These are phyloP conservation scores for Drosophila prostipennis DNA, from an alignment of 2,888 invertebrate species.

Conservation along the genomic window DNA sequence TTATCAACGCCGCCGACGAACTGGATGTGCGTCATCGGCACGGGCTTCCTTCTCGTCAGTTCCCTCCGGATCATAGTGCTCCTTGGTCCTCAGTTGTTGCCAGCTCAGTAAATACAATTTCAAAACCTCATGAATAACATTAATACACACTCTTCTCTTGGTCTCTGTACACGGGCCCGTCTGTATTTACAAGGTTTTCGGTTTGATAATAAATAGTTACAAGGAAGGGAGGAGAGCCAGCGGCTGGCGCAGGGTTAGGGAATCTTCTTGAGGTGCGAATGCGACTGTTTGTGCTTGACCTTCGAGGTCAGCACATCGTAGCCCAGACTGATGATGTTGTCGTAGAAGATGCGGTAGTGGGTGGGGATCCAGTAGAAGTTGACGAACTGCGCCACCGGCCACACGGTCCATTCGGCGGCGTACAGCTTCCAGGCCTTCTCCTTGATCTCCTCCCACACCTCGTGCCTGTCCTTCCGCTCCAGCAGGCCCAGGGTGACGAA, in stretches of 20 bases:
- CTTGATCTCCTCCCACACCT: slow-evolving; percentile 88
- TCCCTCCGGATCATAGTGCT: background rate
- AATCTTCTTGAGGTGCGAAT: slow-evolving; percentile 47
- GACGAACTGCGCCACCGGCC: slow-evolving; percentile 97
- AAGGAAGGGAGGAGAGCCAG: background rate
- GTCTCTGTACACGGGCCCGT: slow-evolving; percentile 32
- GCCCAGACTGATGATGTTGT: slow-evolving; percentile 92
- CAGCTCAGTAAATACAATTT: background rate
- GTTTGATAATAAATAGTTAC: slow-evolving; percentile 33
- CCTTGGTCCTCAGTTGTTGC: background rate
- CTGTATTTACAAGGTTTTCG: slow-evolving; percentile 40
- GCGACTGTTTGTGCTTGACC: slow-evolving; percentile 87
- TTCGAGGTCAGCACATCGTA: slow-evolving; percentile 94
- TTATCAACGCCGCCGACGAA: slow-evolving; percentile 17
- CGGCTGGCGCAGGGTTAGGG: slow-evolving; percentile 20
- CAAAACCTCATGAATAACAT: background rate
- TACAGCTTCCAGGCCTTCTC: slow-evolving; percentile 92
- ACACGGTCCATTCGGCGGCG: slow-evolving; percentile 94
- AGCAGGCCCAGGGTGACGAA: slow-evolving; percentile 90
- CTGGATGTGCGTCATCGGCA: slow-evolving; percentile 35
- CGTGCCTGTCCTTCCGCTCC: slow-evolving; percentile 87
- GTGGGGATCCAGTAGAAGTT: slow-evolving; percentile 95
- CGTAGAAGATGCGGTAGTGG: slow-evolving; percentile 93
- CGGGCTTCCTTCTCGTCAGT: slow-evolving; percentile 18
- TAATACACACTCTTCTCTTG: background rate